Conservation (phyloP, 2,797 vertebrate species). For the Falco novaeseelandiae region DNA sequence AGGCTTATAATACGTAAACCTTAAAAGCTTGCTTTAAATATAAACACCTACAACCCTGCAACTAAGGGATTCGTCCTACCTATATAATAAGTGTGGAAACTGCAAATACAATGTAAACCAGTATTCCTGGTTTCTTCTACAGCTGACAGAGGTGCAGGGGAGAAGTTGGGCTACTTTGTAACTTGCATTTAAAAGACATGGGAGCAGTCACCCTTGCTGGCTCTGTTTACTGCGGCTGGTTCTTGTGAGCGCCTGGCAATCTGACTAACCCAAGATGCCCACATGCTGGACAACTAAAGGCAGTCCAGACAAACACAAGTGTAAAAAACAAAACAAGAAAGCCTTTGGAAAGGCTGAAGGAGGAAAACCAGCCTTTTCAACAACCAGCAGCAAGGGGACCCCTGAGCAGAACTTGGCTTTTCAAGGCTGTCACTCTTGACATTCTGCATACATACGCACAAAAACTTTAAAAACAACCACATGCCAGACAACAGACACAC, state of each 20-base stretch:
- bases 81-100: not conserved
- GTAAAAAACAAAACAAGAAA: not conserved
- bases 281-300: not conserved
- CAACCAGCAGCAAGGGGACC: not conserved
- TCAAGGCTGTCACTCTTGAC: constrained; percentile 8
- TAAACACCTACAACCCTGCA: not conserved
- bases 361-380: not conserved
- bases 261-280: not conserved
- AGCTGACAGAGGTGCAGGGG: not conserved
- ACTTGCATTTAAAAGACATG: not conserved
- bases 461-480: constrained; percentile 6
- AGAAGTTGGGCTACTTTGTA: not conserved
- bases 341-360: not conserved
- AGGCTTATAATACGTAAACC: not conserved
- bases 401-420: not conserved
- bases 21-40: not conserved
- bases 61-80: not conserved
- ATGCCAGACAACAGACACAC: not conserved
- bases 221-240: not conserved
- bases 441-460: not conserved
- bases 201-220: not conserved
- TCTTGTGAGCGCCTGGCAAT: not conserved
- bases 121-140: not conserved
- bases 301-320: not conserved
- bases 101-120: not conserved